These are phyloP conservation scores for Eulemur albifrons DNA, from an alignment of 2,797 vertebrate genomes.

Conservation along the genomic window DNA sequence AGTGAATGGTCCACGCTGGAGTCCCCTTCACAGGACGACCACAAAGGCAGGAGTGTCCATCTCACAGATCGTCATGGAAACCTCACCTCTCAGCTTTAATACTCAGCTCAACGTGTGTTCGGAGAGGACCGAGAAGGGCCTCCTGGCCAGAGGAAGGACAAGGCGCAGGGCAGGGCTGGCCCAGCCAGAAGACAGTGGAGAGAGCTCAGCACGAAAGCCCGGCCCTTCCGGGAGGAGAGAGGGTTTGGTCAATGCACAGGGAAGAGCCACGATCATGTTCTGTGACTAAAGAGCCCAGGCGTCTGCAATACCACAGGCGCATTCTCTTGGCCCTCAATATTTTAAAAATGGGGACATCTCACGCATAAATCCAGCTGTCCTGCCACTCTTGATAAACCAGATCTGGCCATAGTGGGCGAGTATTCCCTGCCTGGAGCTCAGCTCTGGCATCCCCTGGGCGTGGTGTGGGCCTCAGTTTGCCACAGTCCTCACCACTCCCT, in stretches of 20 bases:
- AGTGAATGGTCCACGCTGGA: background rate
- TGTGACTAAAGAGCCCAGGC: background rate
- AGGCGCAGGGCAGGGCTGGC: background rate
- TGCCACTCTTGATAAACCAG: background rate
- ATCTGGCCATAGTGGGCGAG: background rate
- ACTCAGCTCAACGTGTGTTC: too few relatives aligned
- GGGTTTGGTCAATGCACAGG: background rate
- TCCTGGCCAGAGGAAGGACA: background rate
- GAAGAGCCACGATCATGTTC: background rate
- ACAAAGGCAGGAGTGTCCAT: rapidly evolving
- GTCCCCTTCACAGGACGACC: rapidly evolving
- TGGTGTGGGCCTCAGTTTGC: too few relatives aligned
- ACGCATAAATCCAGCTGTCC: background rate
- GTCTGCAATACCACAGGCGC: rapidly evolving
- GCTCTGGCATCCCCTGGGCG: rapidly evolving
- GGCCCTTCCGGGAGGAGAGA: background rate
- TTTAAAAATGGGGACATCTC: background rate
- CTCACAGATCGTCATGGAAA: rapidly evolving
- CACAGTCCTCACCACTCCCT: background rate
- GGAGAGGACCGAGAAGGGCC: too few relatives aligned
- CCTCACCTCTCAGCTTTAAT: rapidly evolving
- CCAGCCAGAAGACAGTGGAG: rapidly evolving
- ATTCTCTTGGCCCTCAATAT: background rate
- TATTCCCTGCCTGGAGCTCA: background rate
- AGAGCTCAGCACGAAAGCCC: background rate